Percentiles rank a stretch among this genome's conserved stretches.
phyloP scores from a whole-genome alignment of 2,888 invertebrate species.

The Latheticus oryzae region DNA sequence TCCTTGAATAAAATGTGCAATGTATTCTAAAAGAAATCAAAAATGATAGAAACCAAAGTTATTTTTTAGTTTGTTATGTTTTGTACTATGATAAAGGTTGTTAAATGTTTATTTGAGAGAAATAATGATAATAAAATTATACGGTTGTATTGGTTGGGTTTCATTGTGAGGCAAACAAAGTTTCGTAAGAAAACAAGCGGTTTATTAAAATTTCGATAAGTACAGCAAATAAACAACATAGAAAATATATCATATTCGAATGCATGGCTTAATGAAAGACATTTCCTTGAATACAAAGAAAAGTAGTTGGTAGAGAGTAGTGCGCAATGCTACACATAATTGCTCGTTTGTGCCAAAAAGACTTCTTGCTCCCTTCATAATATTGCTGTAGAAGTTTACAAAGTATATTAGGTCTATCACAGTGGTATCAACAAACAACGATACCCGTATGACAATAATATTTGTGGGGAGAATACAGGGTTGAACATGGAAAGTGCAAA shows the following conservation, averaged over 20 bases:
- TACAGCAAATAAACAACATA: conserved; percentile 53
- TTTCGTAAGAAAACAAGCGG: conserved; percentile 47
- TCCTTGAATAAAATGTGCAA: conserved; percentile 3
- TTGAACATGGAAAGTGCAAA: conserved; percentile 37
- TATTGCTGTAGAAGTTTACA: conserved; percentile 56
- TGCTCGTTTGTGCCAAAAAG: conserved; percentile 56
- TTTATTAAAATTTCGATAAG: conserved; percentile 50
- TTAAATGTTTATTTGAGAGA: conserved; percentile 31
- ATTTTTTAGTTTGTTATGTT: conserved; percentile 8
- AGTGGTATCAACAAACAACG: conserved; percentile 50
- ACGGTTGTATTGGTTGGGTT: conserved; percentile 13
- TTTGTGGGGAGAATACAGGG: conserved; percentile 36
- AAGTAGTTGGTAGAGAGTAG: conserved; percentile 40
- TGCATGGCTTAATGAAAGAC: conserved; percentile 51
- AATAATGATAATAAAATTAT: conserved; percentile 23
- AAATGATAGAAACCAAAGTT: conserved; percentile 7
- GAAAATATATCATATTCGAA: conserved; percentile 50
- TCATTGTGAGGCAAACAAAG: neutral
- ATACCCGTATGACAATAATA: conserved; percentile 47
- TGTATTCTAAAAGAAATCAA: conserved; percentile 6
- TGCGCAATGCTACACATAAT: conserved; percentile 50
- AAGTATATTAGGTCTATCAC: conserved; percentile 53
- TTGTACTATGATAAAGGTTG: conserved; percentile 25
- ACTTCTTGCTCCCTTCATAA: conserved; percentile 55
- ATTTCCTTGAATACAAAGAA: conserved; percentile 42